Conservation (phyloP, 1,140 invertebrate genomes). For the Chionoecetes opilio region DNA sequence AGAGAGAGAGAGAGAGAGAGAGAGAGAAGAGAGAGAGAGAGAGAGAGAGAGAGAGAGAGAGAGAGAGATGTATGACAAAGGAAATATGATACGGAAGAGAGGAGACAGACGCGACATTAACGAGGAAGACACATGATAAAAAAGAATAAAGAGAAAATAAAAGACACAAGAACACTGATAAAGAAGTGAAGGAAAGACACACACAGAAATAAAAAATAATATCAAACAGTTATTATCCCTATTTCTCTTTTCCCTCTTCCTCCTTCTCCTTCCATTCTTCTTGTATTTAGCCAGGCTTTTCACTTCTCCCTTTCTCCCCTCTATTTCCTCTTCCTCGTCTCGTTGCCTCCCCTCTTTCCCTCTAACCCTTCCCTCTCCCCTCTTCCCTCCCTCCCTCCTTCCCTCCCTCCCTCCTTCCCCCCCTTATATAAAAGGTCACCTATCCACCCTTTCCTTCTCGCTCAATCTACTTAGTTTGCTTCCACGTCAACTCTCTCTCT, state of each 20-base stretch:
- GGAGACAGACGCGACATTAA: too few species aligned
- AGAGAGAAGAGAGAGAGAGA: constrained; percentile 14
- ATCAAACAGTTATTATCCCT: too few species aligned
- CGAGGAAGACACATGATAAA: too few species aligned
- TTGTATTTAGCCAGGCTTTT: not conserved
- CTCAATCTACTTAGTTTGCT: not conserved
- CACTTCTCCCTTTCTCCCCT: not conserved
- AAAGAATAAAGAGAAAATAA: too few species aligned
- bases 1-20: too few species aligned
- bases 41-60: not conserved
- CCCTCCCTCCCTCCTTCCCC: not conserved
- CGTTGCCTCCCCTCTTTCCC: constrained; percentile 23
- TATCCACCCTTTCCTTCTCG: not conserved
- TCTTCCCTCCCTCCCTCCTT: not conserved
- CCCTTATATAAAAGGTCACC: not conserved
- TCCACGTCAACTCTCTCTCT: not conserved
- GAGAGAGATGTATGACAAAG: too few species aligned
- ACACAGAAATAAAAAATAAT: too few species aligned
- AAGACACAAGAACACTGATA: too few species aligned
- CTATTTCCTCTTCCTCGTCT: not conserved
- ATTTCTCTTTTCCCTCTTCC: not conserved
- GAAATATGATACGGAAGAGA: too few species aligned
- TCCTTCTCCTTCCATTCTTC: not conserved
- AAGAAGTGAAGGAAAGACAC: too few species aligned
- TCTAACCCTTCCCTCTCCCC: not conserved